Percentiles rank a stretch among this genome's conserved stretches.
phyloP scores from a whole-genome alignment of 2,797 vertebrate species.

The Pangasius mekongensis region DNA sequence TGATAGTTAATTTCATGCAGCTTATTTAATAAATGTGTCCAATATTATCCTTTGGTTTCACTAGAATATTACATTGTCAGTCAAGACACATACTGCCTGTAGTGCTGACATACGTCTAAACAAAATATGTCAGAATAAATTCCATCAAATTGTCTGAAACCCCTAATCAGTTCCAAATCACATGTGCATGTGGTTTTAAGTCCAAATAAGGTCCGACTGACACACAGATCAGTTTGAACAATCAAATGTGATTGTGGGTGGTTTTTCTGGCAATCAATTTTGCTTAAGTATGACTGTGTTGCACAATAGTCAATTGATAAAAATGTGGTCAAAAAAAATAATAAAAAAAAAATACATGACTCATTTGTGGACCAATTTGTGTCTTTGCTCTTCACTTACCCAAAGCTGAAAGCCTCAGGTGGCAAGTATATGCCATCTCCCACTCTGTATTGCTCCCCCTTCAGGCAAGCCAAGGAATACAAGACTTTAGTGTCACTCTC shows the following conservation, averaged over 20 bases:
- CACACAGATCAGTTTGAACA: not conserved
- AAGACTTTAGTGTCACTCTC: slow-evolving; percentile 77
- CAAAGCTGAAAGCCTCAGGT: slow-evolving; percentile 86
- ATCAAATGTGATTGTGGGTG: too few relatives aligned
- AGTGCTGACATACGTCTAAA: not conserved
- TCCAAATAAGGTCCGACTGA: not conserved
- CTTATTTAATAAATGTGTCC: not conserved
- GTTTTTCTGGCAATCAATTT: too few relatives aligned
- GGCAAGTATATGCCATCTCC: slow-evolving; percentile 88
- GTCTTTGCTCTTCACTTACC: slow-evolving; percentile 66
- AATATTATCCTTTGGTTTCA: not conserved
- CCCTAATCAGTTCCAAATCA: not conserved
- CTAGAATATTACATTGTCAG: not conserved
- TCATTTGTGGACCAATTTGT: not conserved
- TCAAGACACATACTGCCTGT: too few relatives aligned
- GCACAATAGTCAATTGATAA: not conserved
- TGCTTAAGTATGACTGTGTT: not conserved
- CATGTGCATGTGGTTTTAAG: not conserved
- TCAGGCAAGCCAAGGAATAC: slow-evolving; percentile 82
- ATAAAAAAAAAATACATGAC: not conserved
- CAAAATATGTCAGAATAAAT: too few relatives aligned
- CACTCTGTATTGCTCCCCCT: slow-evolving; percentile 82
- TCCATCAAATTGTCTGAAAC: not conserved
- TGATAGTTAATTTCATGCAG: not conserved
- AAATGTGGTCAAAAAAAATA: not conserved